Conservation (phyloP, 1,140 invertebrate species). For the Hypsibius dujardini region DNA sequence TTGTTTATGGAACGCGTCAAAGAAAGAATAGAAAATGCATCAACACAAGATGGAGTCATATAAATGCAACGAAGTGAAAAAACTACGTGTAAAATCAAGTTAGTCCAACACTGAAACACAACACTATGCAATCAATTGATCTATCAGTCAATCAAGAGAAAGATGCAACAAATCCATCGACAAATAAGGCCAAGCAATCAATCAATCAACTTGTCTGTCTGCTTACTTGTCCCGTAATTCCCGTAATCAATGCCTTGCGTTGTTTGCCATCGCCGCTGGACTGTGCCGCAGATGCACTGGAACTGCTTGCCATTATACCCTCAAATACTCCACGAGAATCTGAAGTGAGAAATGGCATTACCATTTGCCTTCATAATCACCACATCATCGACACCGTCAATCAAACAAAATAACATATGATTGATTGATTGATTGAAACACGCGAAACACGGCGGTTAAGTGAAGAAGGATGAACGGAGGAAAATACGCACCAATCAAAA, state of each 20-base stretch:
- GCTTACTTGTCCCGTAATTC: conserved; percentile 73
- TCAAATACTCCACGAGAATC: neutral
- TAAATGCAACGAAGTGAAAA: too few relatives aligned
- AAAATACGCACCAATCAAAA: too few relatives aligned
- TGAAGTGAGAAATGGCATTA: neutral
- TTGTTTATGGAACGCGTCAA: neutral
- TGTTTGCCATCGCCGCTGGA: conserved; percentile 20
- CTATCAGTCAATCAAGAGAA: too few relatives aligned
- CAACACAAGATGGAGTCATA: too few relatives aligned
- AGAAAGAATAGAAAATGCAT: too few relatives aligned
- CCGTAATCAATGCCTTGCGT: conserved; percentile 63
- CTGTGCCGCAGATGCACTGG: neutral
- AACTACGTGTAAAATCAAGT: too few relatives aligned
- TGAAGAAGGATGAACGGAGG: too few relatives aligned
- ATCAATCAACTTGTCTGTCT: conserved; percentile 20
- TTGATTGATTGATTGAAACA: neutral
- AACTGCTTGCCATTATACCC: neutral
- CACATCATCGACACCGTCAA: neutral
- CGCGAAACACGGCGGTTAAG: too few relatives aligned
- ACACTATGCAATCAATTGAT: too few relatives aligned
- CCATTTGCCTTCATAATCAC: neutral
- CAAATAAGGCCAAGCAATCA: too few relatives aligned
- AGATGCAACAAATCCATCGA: too few relatives aligned
- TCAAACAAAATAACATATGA: neutral
- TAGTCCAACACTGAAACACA: too few relatives aligned